A percentile compares a stretch with the other conserved stretches of the same genome.
These are phyloP conservation scores for Origma solitaria DNA, from an alignment of 2,113 vertebrate species.

Conservation along the genomic window DNA sequence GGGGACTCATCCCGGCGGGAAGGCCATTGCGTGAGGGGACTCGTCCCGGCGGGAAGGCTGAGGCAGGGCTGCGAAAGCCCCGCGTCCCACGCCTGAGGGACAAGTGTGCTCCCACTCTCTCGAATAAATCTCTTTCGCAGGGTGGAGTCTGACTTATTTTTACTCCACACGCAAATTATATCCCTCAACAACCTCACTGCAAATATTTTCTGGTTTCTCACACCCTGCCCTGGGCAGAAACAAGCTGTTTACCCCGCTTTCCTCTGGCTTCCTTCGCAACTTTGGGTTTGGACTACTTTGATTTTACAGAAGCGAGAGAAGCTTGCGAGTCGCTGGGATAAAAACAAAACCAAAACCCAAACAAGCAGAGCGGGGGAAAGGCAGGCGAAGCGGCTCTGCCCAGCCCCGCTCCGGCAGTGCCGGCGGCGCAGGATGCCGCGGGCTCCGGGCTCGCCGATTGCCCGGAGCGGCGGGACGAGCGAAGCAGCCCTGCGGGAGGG, in stretches of 20 bases:
- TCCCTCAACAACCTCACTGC: not conserved
- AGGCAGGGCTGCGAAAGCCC: rapidly evolving
- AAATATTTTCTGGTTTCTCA: constrained; percentile 22
- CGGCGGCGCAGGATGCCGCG: not conserved
- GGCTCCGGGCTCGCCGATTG: not conserved
- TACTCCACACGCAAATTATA: constrained; percentile 37
- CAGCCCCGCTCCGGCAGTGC: not conserved
- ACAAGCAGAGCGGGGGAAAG: not conserved
- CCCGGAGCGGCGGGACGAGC: not conserved
- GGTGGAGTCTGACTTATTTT: constrained; percentile 45
- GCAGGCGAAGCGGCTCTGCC: not conserved
- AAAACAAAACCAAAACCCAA: not conserved
- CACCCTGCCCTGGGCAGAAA: not conserved
- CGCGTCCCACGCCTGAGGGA: not conserved
- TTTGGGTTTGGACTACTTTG: not conserved
- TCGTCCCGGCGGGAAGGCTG: not conserved
- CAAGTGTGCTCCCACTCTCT: not conserved
- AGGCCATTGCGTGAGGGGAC: rapidly evolving
- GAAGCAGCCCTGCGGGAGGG: not conserved
- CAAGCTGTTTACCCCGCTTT: not conserved
- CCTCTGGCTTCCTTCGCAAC: not conserved
- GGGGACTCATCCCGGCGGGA: not conserved
- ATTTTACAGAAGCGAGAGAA: not conserved
- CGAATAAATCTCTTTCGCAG: not conserved
- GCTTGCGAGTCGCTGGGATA: not conserved